Percentiles rank a stretch among this genome's conserved stretches.
Evolutionary conservation across 2,888 invertebrate species (phyloP).

Genomic region (Limnephilus rhombicus): DNA sequence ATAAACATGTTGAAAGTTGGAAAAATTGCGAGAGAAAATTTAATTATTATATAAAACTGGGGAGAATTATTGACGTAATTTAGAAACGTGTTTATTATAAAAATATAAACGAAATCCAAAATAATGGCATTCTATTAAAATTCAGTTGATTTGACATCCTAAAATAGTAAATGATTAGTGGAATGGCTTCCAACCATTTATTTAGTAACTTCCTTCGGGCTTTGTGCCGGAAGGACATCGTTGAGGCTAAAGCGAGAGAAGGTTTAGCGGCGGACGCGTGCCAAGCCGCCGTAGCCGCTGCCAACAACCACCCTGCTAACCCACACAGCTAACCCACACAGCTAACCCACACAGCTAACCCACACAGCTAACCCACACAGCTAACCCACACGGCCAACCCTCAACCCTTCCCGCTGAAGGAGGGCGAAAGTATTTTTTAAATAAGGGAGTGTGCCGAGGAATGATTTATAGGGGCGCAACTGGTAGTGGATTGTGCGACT

Average conservation of each 20-base stretch:
- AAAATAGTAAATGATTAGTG: slow-evolving; percentile 36
- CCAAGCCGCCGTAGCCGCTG: slow-evolving; percentile 34
- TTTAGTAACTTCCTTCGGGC: slow-evolving; percentile 54
- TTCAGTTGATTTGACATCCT: slow-evolving; percentile 31
- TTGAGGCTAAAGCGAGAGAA: slow-evolving; percentile 31
- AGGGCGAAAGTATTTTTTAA: slow-evolving; percentile 60
- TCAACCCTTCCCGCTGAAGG: slow-evolving; percentile 53
- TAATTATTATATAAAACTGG: background rate
- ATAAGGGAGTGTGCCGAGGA: slow-evolving; percentile 60
- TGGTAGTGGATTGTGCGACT: slow-evolving; percentile 61
- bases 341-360: background rate
- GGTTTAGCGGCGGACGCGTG: slow-evolving; percentile 55
- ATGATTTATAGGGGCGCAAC: slow-evolving; percentile 65
- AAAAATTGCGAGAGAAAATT: too few relatives aligned
- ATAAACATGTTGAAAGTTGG: too few relatives aligned
- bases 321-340: background rate
- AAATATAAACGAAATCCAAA: background rate
- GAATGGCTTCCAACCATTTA: slow-evolving; percentile 41
- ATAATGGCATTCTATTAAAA: slow-evolving; percentile 29
- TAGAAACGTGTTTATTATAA: background rate
- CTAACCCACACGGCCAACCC: background rate
- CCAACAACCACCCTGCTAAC: background rate
- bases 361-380: background rate
- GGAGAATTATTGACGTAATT: background rate
- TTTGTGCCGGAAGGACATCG: slow-evolving; percentile 60